Percentiles rank a stretch among this genome's conserved stretches.
Conservation (phyloP, 2,888 invertebrate genomes). For the Pollenia labialis region DNA sequence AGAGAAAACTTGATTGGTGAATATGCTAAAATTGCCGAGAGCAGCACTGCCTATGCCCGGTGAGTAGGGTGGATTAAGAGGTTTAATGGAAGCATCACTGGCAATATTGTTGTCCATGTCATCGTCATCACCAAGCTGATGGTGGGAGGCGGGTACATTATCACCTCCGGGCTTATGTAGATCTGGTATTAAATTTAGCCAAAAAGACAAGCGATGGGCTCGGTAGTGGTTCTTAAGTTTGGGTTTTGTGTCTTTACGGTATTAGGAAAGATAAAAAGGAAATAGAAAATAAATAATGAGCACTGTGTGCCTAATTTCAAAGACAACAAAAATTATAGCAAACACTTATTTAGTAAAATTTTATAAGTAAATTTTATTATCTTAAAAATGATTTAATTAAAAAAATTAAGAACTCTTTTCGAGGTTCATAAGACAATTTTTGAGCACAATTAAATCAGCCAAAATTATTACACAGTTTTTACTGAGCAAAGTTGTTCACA, state of each 20-base stretch:
- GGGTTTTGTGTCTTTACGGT: constrained; percentile 91
- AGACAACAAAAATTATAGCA: too few species aligned
- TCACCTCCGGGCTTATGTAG: constrained; percentile 94
- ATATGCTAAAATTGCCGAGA: constrained; percentile 83
- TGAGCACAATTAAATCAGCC: too few species aligned
- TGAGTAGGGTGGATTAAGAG: constrained; percentile 83
- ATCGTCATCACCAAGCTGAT: constrained; percentile 90
- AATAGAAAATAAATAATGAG: not conserved
- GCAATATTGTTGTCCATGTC: constrained; percentile 85
- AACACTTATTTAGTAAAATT: too few species aligned
- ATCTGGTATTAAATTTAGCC: constrained; percentile 97
- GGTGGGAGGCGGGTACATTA: constrained; percentile 93
- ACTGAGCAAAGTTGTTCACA: constrained; percentile 44
- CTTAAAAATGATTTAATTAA: too few species aligned
- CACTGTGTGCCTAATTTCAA: too few species aligned
- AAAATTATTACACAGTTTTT: too few species aligned
- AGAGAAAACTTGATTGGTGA: constrained; percentile 84
- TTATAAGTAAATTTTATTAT: too few species aligned
- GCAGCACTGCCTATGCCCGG: constrained; percentile 79
- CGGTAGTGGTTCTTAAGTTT: constrained; percentile 97
- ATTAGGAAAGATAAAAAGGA: not conserved
- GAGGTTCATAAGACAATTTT: too few species aligned
- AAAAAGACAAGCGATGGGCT: constrained; percentile 95
- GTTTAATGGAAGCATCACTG: constrained; percentile 85
- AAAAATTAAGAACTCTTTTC: too few species aligned